These are phyloP conservation scores for Drosophila helvetica DNA, from an alignment of 2,888 invertebrate species.

Conservation along the genomic window DNA sequence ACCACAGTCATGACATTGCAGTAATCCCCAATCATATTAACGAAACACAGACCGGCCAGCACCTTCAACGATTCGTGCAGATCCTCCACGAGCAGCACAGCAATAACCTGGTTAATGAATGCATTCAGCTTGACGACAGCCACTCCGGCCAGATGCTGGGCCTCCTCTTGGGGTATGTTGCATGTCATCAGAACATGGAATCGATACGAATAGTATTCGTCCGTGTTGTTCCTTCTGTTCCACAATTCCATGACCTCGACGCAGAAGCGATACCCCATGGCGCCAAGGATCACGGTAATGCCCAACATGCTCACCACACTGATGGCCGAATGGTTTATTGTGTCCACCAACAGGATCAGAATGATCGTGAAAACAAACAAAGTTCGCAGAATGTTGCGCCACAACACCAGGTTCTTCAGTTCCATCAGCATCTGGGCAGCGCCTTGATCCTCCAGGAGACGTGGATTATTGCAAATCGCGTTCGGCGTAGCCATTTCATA, in stretches of 20 bases:
- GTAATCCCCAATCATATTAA: conserved; percentile 44
- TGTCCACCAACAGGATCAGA: conserved; percentile 25
- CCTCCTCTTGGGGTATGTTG: conserved; percentile 26
- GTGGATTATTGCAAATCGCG: neutral
- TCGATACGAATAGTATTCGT: neutral
- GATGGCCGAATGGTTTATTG: conserved; percentile 34
- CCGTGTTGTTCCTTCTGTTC: conserved; percentile 1
- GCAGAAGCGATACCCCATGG: conserved; percentile 21
- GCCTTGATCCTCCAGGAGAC: neutral
- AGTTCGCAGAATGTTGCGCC: conserved; percentile 29
- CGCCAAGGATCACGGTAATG: conserved; percentile 23
- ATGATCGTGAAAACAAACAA: conserved; percentile 17
- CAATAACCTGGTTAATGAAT: conserved; percentile 5
- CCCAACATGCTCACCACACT: conserved; percentile 43
- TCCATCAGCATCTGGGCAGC: neutral
- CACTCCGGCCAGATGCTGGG: conserved; percentile 13
- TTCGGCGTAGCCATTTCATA: neutral
- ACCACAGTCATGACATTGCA: conserved; percentile 33
- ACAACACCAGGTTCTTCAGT: conserved; percentile 28
- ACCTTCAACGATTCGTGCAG: conserved; percentile 29
- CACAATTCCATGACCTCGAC: neutral
- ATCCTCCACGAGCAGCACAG: conserved; percentile 29
- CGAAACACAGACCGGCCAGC: conserved; percentile 16
- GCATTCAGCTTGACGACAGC: conserved; percentile 20
- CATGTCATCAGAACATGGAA: conserved; percentile 8